Evolutionary conservation across 2,888 invertebrate genomes (phyloP).

Genomic region (Labia minor): DNA sequence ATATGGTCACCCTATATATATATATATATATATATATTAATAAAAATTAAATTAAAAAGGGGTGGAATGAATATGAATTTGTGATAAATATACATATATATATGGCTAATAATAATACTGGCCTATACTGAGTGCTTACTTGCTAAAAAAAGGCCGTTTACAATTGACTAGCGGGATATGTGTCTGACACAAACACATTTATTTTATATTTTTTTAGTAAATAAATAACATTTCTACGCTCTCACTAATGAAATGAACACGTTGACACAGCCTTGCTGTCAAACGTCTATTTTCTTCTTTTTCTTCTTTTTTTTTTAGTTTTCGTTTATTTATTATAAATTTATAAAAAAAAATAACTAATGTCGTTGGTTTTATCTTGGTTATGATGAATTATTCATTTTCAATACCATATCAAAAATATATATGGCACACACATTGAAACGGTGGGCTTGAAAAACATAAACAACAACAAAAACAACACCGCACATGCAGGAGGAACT

Average conservation of each 20-base stretch:
- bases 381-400: no score
- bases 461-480: neutral
- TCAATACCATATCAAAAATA: neutral
- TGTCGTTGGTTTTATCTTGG: neutral
- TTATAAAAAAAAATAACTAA: neutral
- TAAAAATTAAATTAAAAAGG: no score
- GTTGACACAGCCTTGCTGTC: neutral
- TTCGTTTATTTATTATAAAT: neutral
- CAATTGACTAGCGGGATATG: neutral
- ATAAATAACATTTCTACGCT: neutral
- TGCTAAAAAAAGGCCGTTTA: neutral
- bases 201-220: no score
- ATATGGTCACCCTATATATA: no score
- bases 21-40: no score
- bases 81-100: neutral
- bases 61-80: no score
- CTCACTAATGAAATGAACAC: neutral
- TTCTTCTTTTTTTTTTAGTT: neutral
- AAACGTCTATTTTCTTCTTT: neutral
- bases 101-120: neutral
- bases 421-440: neutral
- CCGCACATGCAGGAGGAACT: conserved; percentile 18
- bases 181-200: neutral
- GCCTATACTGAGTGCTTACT: neutral
- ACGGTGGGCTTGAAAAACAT: neutral